A percentile compares a stretch with the other conserved stretches of the same genome.
Evolutionary conservation across 2,888 invertebrate species (phyloP).

Genomic region (Hyposoter didymator): DNA sequence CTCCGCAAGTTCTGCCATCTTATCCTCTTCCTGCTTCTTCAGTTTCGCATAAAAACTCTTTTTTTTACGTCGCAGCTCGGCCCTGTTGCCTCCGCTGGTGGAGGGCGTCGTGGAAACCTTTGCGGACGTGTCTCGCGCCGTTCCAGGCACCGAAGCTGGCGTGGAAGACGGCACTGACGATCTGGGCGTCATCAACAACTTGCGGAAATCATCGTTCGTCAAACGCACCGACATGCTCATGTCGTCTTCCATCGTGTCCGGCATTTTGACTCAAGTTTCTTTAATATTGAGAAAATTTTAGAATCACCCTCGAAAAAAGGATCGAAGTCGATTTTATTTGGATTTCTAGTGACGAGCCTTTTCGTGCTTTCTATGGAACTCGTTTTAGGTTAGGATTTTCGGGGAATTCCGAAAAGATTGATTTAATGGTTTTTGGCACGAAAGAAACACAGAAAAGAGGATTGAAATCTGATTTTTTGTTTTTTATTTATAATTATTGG

Average conservation of each 20-base stretch:
- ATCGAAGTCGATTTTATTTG: background rate
- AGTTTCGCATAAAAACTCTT: conserved; percentile 97
- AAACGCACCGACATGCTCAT: conserved; percentile 89
- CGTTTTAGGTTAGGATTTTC: too few relatives aligned
- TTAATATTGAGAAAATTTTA: background rate
- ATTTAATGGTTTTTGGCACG: background rate
- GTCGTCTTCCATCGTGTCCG: conserved; percentile 80
- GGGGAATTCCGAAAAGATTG: too few relatives aligned
- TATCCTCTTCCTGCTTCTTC: conserved; percentile 97
- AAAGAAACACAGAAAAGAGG: background rate
- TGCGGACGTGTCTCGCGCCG: conserved; percentile 89
- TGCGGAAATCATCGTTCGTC: conserved; percentile 98
- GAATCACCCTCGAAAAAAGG: background rate
- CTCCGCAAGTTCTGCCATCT: conserved; percentile 96
- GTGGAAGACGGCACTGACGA: conserved; percentile 87
- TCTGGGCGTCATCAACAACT: conserved; percentile 97
- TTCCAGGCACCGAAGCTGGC: conserved; percentile 86
- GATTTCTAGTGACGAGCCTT: background rate
- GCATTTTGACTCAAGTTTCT: conserved; percentile 75
- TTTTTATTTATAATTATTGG: too few relatives aligned
- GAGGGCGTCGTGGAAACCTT: conserved; percentile 86
- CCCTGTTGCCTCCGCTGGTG: conserved; percentile 84
- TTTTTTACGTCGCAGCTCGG: conserved; percentile 95
- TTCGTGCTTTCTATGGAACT: background rate
- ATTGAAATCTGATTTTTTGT: too few relatives aligned